Evolutionary conservation across 2,113 vertebrate genomes (phyloP), one percentile per base, ranked within the genome.

Genomic region (Labeo rohita): DNA sequence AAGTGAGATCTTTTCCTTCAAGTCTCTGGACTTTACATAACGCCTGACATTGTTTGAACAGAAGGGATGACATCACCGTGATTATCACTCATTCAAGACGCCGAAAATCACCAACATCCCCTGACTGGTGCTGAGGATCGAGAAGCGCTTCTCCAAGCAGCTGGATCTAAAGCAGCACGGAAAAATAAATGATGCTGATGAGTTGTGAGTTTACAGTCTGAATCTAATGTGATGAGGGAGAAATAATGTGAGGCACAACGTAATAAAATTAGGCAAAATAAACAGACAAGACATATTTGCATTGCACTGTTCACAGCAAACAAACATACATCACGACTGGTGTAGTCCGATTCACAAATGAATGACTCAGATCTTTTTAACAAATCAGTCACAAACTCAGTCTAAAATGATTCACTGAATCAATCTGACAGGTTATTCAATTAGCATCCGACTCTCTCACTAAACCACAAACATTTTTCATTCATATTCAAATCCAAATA

Each of bases 11-110:
- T 49, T 74, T 23, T 23, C 45, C 72, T 49, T 23, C 21, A 23
- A 74, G 72, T 47, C 72, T 45, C 43, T 74, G 76, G 76, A 78
- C 76, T 78, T 78, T 78, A 39, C 34, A 59, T 78, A 56, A 78
- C 18, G 76, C 52, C 47, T 49, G 72, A 74, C 45, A 74, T 74
- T 49, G 72, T 74, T 74, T 49, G 72, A 45, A 49, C 45, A 74
- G 72, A 49, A 49, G 45, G 21, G 45, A 23, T 6, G 45, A 78
- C 52, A 59, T 56, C 16, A 56, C 12, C 2, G 6, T 39, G 76
- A 78, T 59, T 59, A 78, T 54, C 76, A 59, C 28, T n/a, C 59
- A 39, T 39, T 56, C 76, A 78, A 39, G 50, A 77, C 13, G 15
- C 49, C 1, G 21, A 54, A 74, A 74, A 74, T 7, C 72, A 74